Evolutionary conservation across 2,113 vertebrate genomes (phyloP).

Genomic region (Paraplagusia blochii): DNA sequence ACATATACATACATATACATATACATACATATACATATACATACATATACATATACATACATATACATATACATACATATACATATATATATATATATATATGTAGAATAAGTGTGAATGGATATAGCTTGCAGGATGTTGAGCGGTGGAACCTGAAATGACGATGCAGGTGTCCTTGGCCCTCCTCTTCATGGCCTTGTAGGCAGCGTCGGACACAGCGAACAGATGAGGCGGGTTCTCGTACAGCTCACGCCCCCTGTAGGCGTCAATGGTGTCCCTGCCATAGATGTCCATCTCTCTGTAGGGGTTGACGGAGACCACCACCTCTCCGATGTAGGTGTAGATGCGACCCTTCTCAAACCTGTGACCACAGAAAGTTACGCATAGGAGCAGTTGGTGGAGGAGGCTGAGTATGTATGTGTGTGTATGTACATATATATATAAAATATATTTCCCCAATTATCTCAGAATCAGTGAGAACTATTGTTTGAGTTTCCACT

Average conservation of each 20-base stretch:
- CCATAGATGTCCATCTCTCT: slow-evolving; percentile 82
- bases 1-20: no score
- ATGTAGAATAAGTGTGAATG: no score
- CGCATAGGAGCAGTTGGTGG: background rate
- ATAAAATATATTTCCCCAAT: background rate
- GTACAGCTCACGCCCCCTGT: slow-evolving; percentile 87
- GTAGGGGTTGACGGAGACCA: slow-evolving; percentile 92
- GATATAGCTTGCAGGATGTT: background rate
- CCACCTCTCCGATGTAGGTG: slow-evolving; percentile 93
- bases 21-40: no score
- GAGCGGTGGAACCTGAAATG: slow-evolving; percentile 81
- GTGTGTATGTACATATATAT: background rate
- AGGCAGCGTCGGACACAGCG: slow-evolving; percentile 86
- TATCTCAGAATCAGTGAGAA: background rate
- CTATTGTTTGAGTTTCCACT: background rate
- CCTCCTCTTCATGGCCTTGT: slow-evolving; percentile 91
- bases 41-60: background rate
- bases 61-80: background rate
- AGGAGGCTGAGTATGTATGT: no score
- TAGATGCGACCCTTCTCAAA: slow-evolving; percentile 88
- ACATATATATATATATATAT: no score
- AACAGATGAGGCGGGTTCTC: slow-evolving; percentile 91
- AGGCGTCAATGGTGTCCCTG: slow-evolving; percentile 74
- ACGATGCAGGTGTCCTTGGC: slow-evolving; percentile 94
- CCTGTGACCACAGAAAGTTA: slow-evolving; percentile 61